Evolutionary conservation across 2,888 invertebrate genomes (phyloP).

Genomic region (Timandra comae): DNA sequence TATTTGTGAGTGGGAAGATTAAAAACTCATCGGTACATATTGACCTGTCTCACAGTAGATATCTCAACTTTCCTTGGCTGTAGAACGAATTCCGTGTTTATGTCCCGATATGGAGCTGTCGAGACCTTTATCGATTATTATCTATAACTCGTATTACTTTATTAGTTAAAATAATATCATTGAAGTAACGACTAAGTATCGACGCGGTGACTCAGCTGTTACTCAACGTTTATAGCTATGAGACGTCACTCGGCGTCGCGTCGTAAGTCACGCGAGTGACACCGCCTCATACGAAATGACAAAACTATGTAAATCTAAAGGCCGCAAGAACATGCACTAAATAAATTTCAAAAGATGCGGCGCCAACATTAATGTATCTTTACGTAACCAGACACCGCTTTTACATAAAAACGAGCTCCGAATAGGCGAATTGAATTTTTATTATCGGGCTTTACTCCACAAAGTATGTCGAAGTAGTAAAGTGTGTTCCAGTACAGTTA

Average conservation of each 20-base stretch:
- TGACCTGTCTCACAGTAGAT: slow-evolving; percentile 4
- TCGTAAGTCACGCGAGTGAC: not conserved
- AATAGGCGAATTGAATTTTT: slow-evolving; percentile 57
- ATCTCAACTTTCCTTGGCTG: slow-evolving; percentile 17
- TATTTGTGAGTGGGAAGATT: not conserved
- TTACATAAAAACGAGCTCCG: slow-evolving; percentile 35
- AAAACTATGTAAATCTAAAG: slow-evolving; percentile 22
- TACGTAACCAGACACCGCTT: slow-evolving; percentile 39
- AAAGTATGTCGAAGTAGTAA: slow-evolving; percentile 46
- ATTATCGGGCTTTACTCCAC: slow-evolving; percentile 41
- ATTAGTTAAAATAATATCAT: slow-evolving; percentile 18
- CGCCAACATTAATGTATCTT: slow-evolving; percentile 36
- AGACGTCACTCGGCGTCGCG: slow-evolving; percentile 8
- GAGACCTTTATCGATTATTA: slow-evolving; percentile 17
- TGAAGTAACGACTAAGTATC: slow-evolving; percentile 9
- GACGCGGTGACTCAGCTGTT: slow-evolving; percentile 18
- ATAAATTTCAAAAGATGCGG: slow-evolving; percentile 39
- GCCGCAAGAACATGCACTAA: slow-evolving; percentile 25
- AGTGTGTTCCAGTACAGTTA: slow-evolving; percentile 53
- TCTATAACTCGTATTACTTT: slow-evolving; percentile 21
- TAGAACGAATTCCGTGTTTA: slow-evolving; percentile 10
- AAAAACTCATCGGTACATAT: not conserved
- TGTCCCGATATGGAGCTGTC: slow-evolving; percentile 10
- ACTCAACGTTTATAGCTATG: slow-evolving; percentile 2
- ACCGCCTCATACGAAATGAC: slow-evolving; percentile 12